Evolutionary conservation across 2,888 invertebrate species (phyloP), one percentile per base, ranked within the genome.

Genomic region (Argyresthia goedartella): DNA sequence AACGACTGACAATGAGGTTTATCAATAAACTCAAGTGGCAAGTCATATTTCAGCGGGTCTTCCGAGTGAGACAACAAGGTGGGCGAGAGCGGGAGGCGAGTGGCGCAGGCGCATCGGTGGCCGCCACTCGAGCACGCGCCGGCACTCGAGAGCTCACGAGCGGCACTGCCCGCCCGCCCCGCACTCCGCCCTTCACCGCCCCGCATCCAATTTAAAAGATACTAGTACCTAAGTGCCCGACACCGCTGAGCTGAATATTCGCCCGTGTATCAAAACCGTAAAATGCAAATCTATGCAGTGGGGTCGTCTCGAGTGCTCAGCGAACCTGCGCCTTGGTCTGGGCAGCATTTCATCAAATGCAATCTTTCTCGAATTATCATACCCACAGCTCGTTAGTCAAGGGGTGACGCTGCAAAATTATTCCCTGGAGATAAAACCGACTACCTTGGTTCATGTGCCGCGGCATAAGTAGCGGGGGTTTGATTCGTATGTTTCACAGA

Each of bases 221-320:
- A 84, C 81, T 50, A 51, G 79, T 81, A 81, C 71, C 67, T 51
- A 51, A 51, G 51, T 51, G 51, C 45, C 76, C 75, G 73, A 81
- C 81, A 79, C 80, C 71, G 49, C 52, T 41, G 74, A 73, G 72
- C 78, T 84, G 81, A 81, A 85, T 85, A 81, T 84, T 81, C 82
- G 81, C 76, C 74, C 78, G 80, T 78, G 78, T 84, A 85, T 82
- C 81, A 82, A 82, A 85, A 81, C 80, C 71, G 79, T 81, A 85
- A 84, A 84, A 85, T 85, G 86, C 82, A 86, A 86, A 86, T 85
- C 81, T 81, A 81, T 81, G 81, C 82, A 76, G 78, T 77, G 77
- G 74, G 80, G 78, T 76, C 73, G 77, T 81, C 80, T 79, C 76
- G 73, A 74, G 79, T 77, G 69, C 79, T 76, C 72, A 66, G 25